Evolutionary conservation across 2,797 vertebrate genomes (phyloP).

Genomic region (Bucorvus abyssinicus): DNA sequence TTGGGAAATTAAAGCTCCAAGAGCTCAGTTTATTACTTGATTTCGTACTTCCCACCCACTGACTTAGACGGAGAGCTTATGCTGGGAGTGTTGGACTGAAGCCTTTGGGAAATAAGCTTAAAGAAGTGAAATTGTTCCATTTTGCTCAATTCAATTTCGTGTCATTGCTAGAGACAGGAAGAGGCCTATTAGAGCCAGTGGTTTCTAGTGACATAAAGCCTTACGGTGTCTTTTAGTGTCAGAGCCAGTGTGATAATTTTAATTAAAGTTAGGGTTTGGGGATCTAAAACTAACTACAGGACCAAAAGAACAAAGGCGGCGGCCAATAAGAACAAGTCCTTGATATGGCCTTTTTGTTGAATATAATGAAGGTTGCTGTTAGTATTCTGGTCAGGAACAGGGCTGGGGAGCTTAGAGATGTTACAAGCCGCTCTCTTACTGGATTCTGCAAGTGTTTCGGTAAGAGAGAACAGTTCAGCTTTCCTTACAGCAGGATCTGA

Average conservation of each 20-base stretch:
- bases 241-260: neutral
- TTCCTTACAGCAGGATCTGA: neutral
- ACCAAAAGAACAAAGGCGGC: neutral
- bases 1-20: constrained; percentile 48
- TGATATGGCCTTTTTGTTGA: neutral
- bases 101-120: constrained; percentile 49
- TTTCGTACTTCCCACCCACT: neutral
- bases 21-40: constrained; percentile 27
- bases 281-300: neutral
- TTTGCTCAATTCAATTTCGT: constrained; percentile 42
- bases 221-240: neutral
- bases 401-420: neutral
- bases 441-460: neutral
- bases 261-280: neutral
- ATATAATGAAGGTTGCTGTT: neutral
- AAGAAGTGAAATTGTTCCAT: constrained; percentile 40
- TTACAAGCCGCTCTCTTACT: neutral
- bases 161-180: constrained; percentile 7
- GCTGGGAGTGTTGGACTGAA: neutral
- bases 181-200: neutral
- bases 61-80: neutral
- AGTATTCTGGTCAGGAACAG: neutral
- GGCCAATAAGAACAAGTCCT: neutral
- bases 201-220: neutral
- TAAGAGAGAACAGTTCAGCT: neutral